These are phyloP conservation scores for Exephanes ischioxanthus DNA, from an alignment of 2,888 invertebrate genomes.

Conservation along the genomic window DNA sequence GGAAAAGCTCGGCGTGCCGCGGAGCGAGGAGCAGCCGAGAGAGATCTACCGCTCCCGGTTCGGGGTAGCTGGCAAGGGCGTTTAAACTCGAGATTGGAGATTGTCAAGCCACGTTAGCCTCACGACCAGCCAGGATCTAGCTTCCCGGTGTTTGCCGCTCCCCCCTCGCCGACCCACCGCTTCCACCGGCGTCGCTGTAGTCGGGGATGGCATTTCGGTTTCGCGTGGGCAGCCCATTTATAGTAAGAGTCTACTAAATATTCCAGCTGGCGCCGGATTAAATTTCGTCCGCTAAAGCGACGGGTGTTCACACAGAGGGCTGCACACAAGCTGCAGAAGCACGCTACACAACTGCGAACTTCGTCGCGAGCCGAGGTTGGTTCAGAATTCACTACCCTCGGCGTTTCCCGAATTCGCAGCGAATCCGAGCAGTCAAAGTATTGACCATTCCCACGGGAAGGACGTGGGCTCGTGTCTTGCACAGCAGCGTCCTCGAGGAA, in stretches of 20 bases:
- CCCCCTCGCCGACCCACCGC: slow-evolving; percentile 4
- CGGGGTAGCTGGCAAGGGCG: slow-evolving; percentile 61
- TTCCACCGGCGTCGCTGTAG: slow-evolving; percentile 29
- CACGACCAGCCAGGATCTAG: slow-evolving; percentile 51
- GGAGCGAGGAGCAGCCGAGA: slow-evolving; percentile 47
- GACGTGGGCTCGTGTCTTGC: slow-evolving; percentile 5
- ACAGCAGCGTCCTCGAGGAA: background rate
- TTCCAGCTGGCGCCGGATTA: slow-evolving; percentile 69
- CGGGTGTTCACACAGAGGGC: slow-evolving; percentile 31
- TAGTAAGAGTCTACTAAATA: slow-evolving; percentile 71
- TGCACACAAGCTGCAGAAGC: background rate
- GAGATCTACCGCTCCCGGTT: slow-evolving; percentile 30
- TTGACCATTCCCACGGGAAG: slow-evolving; percentile 25
- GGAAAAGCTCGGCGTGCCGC: slow-evolving; percentile 61
- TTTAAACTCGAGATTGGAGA: slow-evolving; percentile 69
- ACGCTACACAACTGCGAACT: background rate
- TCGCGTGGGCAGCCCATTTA: slow-evolving; percentile 68
- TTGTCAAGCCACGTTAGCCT: slow-evolving; percentile 70
- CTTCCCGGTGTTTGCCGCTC: slow-evolving; percentile 51
- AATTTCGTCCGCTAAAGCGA: slow-evolving; percentile 66
- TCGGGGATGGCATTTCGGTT: slow-evolving; percentile 62
- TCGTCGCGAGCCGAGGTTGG: background rate
- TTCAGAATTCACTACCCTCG: background rate
- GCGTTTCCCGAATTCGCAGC: slow-evolving; percentile 13
- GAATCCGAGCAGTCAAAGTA: slow-evolving; percentile 33